Evolutionary conservation across 2,888 invertebrate genomes (phyloP), one percentile per base, ranked within the genome.

Genomic region (Metalampra italica): DNA sequence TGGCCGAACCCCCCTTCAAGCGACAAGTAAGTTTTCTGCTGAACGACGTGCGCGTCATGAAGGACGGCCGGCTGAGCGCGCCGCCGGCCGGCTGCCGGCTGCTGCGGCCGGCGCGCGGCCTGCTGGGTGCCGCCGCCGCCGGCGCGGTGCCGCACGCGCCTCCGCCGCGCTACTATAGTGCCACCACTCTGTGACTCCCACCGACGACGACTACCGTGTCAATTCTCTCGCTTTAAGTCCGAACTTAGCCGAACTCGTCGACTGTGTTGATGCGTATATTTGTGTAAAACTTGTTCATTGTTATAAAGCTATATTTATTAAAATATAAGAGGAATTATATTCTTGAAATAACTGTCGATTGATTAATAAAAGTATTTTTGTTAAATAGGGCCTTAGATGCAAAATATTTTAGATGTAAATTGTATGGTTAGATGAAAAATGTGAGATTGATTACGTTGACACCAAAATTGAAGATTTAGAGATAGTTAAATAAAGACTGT

Each of bases 1-100:
- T 91, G 84, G 91, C 91, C 82, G 86, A 91, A 78, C 84, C 86
- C 75, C 92, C 91, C 90, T 92, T 93, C 91, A 94, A 93, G 91
- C 92, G 94, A 89, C 94, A 94, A 94, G 94, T 94, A 94, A 94
- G 94, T 94, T 93, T 93, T 91, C 92, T 93, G 92, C 92, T 93
- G 91, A 92, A 93, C 93, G 92, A 93, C 92, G 93, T 93, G 87
- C 93, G 92, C 90, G 92, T 93, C 91, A 92, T 92, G 91, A 93
- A 92, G 91, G 93, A 93, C 90, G 93, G 92, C 67, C 88, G 90
- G 72, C 78, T 78, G 83, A 88, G 80, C 74, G 78, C 81, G 76
- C 77, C 82, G 60, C 80, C 82, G 50, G 56, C 55, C 49, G 56
- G 55, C 48, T 47, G 55, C 62, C 68, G 71, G 54, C 67, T 65